phyloP scores from a whole-genome alignment of 1,140 invertebrate genomes.

The Leptinotarsa defecta region DNA sequence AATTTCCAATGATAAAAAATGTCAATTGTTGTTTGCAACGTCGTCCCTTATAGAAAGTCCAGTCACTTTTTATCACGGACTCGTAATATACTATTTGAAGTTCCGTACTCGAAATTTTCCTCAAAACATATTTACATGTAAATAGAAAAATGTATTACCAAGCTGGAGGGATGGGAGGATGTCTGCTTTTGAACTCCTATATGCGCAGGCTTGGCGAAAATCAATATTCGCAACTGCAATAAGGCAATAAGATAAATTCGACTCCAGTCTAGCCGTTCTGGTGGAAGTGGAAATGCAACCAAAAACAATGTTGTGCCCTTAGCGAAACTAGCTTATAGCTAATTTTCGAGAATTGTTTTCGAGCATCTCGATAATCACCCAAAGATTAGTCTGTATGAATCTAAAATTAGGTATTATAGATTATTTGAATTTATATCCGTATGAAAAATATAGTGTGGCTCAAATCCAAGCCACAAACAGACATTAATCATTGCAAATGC shows the following conservation, averaged over 20 bases:
- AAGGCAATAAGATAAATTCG: conserved; percentile 23
- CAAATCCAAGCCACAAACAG: no score
- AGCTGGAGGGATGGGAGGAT: neutral
- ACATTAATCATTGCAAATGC: no score
- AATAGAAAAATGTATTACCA: neutral
- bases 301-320: conserved; percentile 5
- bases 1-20: no score
- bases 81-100: neutral
- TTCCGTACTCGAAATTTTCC: neutral
- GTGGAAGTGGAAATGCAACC: conserved; percentile 12
- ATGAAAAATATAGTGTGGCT: no score
- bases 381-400: no score
- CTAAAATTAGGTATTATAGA: no score
- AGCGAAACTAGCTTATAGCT: neutral
- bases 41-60: no score
- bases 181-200: neutral
- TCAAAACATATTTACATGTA: conserved; percentile 9
- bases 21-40: no score
- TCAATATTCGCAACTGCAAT: conserved; percentile 17
- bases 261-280: conserved; percentile 11
- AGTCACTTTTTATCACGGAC: no score
- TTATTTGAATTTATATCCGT: no score
- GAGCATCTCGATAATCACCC: no score
- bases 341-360: no score
- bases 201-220: conserved; percentile 11